Conservation (phyloP, 2,888 invertebrate species). For the Plagodis dolabraria region DNA sequence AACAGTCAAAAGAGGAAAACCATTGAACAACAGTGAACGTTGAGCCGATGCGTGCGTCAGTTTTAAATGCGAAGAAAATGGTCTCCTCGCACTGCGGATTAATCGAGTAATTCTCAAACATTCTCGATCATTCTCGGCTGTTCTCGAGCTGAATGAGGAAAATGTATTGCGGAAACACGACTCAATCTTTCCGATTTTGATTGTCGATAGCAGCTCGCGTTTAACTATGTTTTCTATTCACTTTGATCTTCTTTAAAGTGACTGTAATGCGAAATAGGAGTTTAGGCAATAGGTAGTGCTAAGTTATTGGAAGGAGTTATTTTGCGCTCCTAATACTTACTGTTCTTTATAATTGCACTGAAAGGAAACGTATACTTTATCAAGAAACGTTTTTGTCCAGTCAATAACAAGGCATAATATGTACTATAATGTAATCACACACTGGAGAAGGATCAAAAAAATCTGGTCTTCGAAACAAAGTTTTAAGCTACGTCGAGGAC, state of each 20-base stretch:
- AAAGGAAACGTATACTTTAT: no score
- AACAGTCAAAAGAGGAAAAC: conserved; percentile 71
- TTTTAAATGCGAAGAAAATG: conserved; percentile 70
- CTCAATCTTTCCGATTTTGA: conserved; percentile 42
- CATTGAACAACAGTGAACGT: conserved; percentile 54
- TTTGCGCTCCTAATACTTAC: background rate
- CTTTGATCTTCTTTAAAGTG: conserved; percentile 1
- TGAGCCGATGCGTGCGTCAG: conserved; percentile 55
- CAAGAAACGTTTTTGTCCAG: no score
- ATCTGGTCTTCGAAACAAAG: no score
- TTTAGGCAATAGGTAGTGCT: background rate
- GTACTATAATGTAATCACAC: no score
- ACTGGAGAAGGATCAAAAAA: no score
- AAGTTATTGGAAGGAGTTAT: background rate
- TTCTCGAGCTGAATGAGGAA: conserved; percentile 54
- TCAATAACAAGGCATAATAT: no score
- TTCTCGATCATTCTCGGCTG: conserved; percentile 45
- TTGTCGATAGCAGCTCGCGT: conserved; percentile 38
- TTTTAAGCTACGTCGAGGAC: no score
- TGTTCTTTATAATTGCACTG: no score
- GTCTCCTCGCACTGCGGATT: conserved; percentile 56
- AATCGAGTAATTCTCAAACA: conserved; percentile 56
- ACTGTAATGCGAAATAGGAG: conserved; percentile 2
- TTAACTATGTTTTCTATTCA: conserved; percentile 20
- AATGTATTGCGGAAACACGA: conserved; percentile 45